Evolutionary conservation across 2,113 vertebrate genomes (phyloP).

Genomic region (western clawed frog (Xenopus tropicalis)): DNA sequence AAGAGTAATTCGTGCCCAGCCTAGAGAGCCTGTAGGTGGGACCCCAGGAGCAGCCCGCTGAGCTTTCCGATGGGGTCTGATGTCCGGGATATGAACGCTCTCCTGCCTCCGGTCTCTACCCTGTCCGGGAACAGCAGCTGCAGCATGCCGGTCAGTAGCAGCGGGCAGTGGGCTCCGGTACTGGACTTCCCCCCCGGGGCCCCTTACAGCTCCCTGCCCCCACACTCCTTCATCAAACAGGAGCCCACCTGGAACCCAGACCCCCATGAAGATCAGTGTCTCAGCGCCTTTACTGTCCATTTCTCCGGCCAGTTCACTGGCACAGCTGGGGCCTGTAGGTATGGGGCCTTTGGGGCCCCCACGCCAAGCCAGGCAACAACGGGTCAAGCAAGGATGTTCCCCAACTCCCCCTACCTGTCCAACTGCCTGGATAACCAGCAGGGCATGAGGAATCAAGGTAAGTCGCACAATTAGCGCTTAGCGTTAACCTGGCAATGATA

Average conservation of each 20-base stretch:
- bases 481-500: too few species aligned
- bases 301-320: slow-evolving; percentile 93
- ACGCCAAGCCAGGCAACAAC: slow-evolving; percentile 67
- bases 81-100: slow-evolving; percentile 83
- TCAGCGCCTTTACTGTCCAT: slow-evolving; percentile 95
- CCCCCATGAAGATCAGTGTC: slow-evolving; percentile 85
- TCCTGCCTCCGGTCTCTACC: slow-evolving; percentile 78
- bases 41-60: slow-evolving; percentile 46
- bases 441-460: slow-evolving; percentile 83
- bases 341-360: slow-evolving; percentile 79
- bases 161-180: slow-evolving; percentile 89
- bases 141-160: slow-evolving; percentile 76
- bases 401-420: slow-evolving; percentile 81
- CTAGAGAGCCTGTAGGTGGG: slow-evolving; percentile 45
- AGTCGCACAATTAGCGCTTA: slow-evolving; percentile 51
- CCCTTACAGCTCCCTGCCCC: slow-evolving; percentile 76
- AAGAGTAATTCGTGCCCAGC: slow-evolving; percentile 50
- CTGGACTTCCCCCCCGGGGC: slow-evolving; percentile 87
- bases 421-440: slow-evolving; percentile 84
- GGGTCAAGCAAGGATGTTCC: slow-evolving; percentile 83
- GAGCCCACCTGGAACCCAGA: slow-evolving; percentile 90
- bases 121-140: slow-evolving; percentile 77
- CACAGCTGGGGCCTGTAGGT: slow-evolving; percentile 83
- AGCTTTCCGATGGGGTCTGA: slow-evolving; percentile 83
- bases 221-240: slow-evolving; percentile 96